Evolutionary conservation across 2,113 vertebrate species (phyloP).

Genomic region (Limnothrissa miodon): DNA sequence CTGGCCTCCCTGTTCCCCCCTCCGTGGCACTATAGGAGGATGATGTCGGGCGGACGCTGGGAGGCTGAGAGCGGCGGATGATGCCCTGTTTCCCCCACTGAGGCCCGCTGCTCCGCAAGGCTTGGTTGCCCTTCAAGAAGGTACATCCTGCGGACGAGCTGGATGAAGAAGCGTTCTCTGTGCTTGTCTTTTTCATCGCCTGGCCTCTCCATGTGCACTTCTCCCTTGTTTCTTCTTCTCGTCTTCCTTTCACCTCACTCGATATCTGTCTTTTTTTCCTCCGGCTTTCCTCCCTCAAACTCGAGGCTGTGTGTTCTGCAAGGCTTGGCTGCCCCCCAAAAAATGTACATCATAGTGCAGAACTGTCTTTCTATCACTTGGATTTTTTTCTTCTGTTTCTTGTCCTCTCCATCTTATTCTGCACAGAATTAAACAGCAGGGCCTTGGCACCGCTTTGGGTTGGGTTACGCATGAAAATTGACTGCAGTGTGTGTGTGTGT

Average conservation of each 20-base stretch:
- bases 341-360: neutral
- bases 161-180: neutral
- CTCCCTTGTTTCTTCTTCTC: neutral
- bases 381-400: neutral
- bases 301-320: neutral
- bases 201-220: neutral
- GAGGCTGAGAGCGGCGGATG: neutral
- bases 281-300: neutral
- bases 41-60: neutral
- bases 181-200: neutral
- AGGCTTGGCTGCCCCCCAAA: neutral
- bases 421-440: too few relatives aligned
- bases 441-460: neutral
- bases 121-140: neutral
- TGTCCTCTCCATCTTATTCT: neutral
- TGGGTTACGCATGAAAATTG: neutral
- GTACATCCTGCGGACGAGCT: neutral
- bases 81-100: neutral
- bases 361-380: neutral
- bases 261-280: neutral
- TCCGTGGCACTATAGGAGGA: neutral
- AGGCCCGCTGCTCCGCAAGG: neutral
- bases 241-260: neutral
- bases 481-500: neutral
- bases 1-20: neutral